phyloP scores from a whole-genome alignment of 2,113 vertebrate genomes.

The Odontesthes bonariensis region DNA sequence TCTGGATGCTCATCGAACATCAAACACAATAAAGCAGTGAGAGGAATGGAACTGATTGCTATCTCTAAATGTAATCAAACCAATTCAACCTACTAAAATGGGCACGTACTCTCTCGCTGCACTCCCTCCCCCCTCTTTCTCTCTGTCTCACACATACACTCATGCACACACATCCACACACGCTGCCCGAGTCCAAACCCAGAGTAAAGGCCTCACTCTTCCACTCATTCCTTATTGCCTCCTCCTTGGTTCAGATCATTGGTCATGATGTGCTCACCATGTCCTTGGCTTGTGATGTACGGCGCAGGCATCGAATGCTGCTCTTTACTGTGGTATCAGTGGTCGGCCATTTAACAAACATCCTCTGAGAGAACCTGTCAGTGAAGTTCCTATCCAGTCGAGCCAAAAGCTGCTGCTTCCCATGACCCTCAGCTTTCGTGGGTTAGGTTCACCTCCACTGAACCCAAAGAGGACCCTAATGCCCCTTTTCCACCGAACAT shows the following conservation, averaged over 20 bases:
- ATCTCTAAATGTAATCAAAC: conserved; percentile 78
- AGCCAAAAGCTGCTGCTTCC: conserved; percentile 77
- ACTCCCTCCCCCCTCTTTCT: not conserved
- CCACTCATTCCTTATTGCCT: conserved; percentile 51
- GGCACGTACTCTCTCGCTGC: conserved; percentile 42
- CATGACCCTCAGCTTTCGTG: conserved; percentile 76
- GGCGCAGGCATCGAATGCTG: conserved; percentile 49
- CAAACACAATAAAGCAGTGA: conserved; percentile 74
- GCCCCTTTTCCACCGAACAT: no score
- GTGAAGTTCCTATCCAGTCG: conserved; percentile 64
- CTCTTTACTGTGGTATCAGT: conserved; percentile 77
- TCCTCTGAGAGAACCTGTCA: conserved; percentile 74
- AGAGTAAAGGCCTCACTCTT: conserved; percentile 64
- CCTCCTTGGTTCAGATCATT: conserved; percentile 67
- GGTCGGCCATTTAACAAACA: conserved; percentile 77
- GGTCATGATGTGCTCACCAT: conserved; percentile 69
- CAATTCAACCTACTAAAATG: conserved; percentile 65
- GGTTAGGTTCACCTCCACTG: conserved; percentile 52
- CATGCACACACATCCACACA: conserved; percentile 26
- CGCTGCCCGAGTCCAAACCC: conserved; percentile 48
- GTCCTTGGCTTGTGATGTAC: conserved; percentile 70
- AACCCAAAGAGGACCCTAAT: conserved; percentile 65
- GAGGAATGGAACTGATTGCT: conserved; percentile 68
- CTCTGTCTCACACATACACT: conserved; percentile 32
- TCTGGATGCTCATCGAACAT: conserved; percentile 75